Evolutionary conservation across 2,113 vertebrate genomes (phyloP), one percentile per base, ranked within the genome.

Genomic region (Guaruba guarouba): DNA sequence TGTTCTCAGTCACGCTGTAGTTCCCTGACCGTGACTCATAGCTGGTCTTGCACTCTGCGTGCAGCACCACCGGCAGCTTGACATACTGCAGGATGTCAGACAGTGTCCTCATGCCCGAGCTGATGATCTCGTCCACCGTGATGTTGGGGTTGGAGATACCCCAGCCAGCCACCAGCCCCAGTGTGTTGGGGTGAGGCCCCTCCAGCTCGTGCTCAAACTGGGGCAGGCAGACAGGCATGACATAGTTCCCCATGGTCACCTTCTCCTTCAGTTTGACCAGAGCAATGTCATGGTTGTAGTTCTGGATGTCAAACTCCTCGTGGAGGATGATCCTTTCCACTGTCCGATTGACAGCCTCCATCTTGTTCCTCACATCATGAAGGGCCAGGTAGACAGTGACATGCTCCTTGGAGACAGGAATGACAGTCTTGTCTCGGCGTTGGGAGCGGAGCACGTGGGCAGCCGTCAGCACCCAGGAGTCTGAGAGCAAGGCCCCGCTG

Each of bases 91-190:
- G 98, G 41, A 98, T 92, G 69, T 99, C 98, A 0, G 99, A 98
- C 55, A 99, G 97, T 9, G 97, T 97, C 28, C 98, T 96, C 2
- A 98, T 98, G 69, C 98, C 98, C 0, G 98, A 98, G 91, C 97
- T 97, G 73, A 97, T 95, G 78, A 98, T 96, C 66, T 98, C 96
- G 0, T 97, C 98, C 51, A 98, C 97, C 0, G 99, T 98, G 73
- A 97, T 80, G 8, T 99, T 99, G 41, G 98, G 98, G 61, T 98
- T 98, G 81, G 99, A 99, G 95, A 99, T 98, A 29, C 99, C 99
- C 99, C 99, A 99, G 28, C 99, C 99, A 0, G 99, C 99, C 48
- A 99, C 99, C 62, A 99, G 89, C 11, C 99, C 99, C 83, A 99
- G 95, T 0, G 98, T 98, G 93, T 99, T 97, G 55, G 99, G 98